Evolutionary conservation across 2,113 vertebrate genomes (phyloP).

Genomic region (Tursiops truncatus): DNA sequence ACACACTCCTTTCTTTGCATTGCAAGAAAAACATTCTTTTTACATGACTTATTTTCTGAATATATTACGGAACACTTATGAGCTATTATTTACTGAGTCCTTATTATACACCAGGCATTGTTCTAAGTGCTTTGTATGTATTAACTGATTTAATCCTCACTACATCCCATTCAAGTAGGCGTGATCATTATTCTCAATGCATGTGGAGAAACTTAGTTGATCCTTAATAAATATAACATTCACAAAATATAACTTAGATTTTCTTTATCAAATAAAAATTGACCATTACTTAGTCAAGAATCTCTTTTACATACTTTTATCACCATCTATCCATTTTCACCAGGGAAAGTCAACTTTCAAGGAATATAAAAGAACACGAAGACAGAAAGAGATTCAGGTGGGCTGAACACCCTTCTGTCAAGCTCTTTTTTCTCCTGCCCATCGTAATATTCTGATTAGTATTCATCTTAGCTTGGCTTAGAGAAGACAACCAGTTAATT

Average conservation of each 20-base stretch:
- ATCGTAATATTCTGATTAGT: background rate
- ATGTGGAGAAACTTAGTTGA: background rate
- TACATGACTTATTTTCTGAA: background rate
- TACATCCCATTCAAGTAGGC: accelerated
- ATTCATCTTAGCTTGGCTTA: background rate
- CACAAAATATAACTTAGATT: background rate
- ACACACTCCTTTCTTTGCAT: background rate
- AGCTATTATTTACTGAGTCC: background rate
- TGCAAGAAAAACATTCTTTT: background rate
- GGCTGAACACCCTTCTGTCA: accelerated
- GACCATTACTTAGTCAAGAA: background rate
- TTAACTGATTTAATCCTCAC: background rate
- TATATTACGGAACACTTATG: background rate
- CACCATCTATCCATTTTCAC: background rate
- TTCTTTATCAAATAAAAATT: background rate
- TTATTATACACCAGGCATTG: background rate
- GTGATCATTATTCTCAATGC: background rate
- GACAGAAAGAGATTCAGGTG: background rate
- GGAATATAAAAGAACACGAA: background rate
- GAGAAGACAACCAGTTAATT: background rate
- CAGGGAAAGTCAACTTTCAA: background rate
- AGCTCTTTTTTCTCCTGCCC: background rate
- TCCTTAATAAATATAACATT: background rate
- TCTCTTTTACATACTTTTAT: background rate
- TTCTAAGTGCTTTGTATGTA: background rate